Evolutionary conservation across 30 jellyfish, hydroid and myxozoan genomes (phyloP).

Genomic region (Phacellophora camtschatica): DNA sequence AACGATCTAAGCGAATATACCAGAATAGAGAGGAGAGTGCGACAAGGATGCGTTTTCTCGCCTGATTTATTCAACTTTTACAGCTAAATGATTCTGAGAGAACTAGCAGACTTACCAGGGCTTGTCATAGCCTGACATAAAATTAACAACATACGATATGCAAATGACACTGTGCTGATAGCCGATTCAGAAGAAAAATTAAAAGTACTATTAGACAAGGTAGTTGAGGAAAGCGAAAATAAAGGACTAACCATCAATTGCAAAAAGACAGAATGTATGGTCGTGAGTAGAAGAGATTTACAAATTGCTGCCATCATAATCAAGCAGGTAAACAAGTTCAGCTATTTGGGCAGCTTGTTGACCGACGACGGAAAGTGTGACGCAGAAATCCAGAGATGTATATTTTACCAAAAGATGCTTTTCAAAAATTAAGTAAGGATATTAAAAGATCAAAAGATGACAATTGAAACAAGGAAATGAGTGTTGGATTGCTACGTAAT

Average conservation of each 20-base stretch:
- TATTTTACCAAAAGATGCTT: not conserved
- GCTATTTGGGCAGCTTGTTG: not conserved
- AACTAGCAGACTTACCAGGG: not conserved
- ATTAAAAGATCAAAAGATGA: not conserved
- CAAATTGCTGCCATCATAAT: not conserved
- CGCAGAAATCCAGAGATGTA: not conserved
- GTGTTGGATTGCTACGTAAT: not conserved
- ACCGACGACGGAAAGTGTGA: not conserved
- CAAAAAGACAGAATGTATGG: slow-evolving; percentile 3
- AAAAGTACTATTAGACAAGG: slow-evolving; percentile 1
- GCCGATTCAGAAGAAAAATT: slow-evolving; percentile 20
- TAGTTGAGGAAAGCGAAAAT: not conserved
- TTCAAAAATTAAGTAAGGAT: not conserved
- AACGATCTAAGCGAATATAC: slow-evolving; percentile 7
- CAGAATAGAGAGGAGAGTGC: slow-evolving; percentile 20
- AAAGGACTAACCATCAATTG: slow-evolving; percentile 7
- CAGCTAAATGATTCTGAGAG: slow-evolving; percentile 4
- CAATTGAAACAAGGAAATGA: not conserved
- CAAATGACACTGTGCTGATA: slow-evolving; percentile 24
- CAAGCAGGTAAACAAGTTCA: not conserved
- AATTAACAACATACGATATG: slow-evolving; percentile 7
- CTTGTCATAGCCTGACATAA: not conserved
- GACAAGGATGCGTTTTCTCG: slow-evolving; percentile 40
- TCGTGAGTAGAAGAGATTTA: not conserved
- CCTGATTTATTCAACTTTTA: slow-evolving; percentile 4